Conservation (phyloP, 2,888 invertebrate species). For the Chydorus sphaericus region DNA sequence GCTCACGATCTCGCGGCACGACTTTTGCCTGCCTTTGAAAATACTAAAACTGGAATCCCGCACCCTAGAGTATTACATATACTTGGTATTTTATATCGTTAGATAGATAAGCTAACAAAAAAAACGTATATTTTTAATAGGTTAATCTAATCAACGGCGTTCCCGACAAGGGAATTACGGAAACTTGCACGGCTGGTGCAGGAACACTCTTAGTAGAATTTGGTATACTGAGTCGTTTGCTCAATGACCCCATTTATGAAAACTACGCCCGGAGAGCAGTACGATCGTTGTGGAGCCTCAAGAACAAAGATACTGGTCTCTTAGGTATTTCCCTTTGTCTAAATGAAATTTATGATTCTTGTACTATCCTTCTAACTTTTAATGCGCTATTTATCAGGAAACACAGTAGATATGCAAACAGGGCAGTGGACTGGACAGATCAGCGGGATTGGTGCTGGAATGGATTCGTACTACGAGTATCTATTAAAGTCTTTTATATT, state of each 20-base stretch:
- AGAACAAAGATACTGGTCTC: constrained; percentile 41
- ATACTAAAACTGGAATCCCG: constrained; percentile 40
- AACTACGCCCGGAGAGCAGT: constrained; percentile 39
- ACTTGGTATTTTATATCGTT: constrained; percentile 1
- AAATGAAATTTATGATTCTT: background rate
- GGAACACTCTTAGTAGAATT: constrained; percentile 45
- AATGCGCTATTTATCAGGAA: constrained; percentile 29
- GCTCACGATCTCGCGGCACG: constrained; percentile 44
- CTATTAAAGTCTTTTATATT: constrained; percentile 43
- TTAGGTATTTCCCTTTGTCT: constrained; percentile 30
- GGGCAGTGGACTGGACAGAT: constrained; percentile 42
- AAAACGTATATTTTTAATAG: constrained; percentile 23
- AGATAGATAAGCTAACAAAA: background rate
- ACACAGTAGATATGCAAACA: constrained; percentile 44
- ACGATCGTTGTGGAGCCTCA: constrained; percentile 36
- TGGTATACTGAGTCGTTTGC: constrained; percentile 41
- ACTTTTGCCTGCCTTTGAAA: constrained; percentile 43
- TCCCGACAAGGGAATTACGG: constrained; percentile 34
- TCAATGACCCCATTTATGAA: constrained; percentile 42
- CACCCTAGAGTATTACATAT: constrained; percentile 30
- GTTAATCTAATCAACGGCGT: constrained; percentile 39
- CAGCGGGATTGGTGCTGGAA: constrained; percentile 44
- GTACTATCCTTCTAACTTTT: background rate
- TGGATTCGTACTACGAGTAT: constrained; percentile 47
- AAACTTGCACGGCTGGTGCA: constrained; percentile 47